Evolutionary conservation across 2,888 invertebrate species (phyloP).

Genomic region (Onchidella celtica): DNA sequence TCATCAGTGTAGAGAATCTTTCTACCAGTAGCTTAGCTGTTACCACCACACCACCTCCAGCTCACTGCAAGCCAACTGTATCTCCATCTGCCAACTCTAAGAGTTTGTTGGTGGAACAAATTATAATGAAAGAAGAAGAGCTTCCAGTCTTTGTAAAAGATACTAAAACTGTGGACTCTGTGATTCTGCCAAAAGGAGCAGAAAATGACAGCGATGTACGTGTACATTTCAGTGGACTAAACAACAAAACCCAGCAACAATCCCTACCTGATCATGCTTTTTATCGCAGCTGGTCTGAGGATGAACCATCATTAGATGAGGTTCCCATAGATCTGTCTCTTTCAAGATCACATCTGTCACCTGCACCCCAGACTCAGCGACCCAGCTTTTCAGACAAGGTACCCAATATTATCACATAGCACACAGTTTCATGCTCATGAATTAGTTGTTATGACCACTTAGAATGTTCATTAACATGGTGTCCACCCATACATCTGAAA

Average conservation of each 20-base stretch:
- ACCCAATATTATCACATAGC: too few relatives aligned
- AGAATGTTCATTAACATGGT: too few relatives aligned
- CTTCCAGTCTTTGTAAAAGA: background rate
- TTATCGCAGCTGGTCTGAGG: background rate
- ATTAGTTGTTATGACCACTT: too few relatives aligned
- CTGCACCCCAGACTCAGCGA: background rate
- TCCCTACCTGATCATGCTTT: background rate
- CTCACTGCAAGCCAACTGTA: conserved; percentile 22
- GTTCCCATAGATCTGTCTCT: conserved; percentile 45
- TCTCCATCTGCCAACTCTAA: background rate
- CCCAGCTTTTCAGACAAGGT: conserved; percentile 17
- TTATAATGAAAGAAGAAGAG: background rate
- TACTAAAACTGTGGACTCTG: background rate
- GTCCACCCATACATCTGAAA: too few relatives aligned
- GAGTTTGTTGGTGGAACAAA: background rate
- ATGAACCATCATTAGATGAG: conserved; percentile 4
- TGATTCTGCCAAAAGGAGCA: background rate
- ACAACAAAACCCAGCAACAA: background rate
- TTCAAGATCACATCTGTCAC: background rate
- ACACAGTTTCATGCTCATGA: too few relatives aligned
- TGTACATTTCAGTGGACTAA: conserved; percentile 33
- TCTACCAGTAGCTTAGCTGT: background rate
- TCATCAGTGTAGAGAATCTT: background rate
- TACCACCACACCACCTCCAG: conserved; percentile 33
- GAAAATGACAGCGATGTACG: background rate